These are phyloP conservation scores for Ptyas mucosa DNA, from an alignment of 2,113 vertebrate genomes.

Conservation along the genomic window DNA sequence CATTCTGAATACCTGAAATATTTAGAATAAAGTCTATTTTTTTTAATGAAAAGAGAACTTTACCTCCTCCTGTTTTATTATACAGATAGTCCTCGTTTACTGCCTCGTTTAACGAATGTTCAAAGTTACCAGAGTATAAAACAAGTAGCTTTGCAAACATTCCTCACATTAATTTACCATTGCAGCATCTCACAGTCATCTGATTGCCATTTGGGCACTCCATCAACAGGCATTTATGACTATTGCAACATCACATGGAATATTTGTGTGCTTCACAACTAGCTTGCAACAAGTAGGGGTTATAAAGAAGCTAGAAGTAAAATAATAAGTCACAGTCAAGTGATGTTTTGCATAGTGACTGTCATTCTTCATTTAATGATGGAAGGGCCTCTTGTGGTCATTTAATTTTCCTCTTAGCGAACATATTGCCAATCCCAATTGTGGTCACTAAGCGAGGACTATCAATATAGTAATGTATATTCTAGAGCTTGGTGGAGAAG, in stretches of 20 bases:
- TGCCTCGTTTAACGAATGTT: background rate
- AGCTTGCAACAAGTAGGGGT: background rate
- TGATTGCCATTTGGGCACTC: background rate
- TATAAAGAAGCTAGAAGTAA: background rate
- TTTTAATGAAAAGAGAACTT: background rate
- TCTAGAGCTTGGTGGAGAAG: background rate
- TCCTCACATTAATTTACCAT: background rate
- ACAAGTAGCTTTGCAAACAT: background rate
- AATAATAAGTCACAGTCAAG: background rate
- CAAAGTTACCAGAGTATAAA: background rate
- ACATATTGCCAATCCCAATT: too few species aligned
- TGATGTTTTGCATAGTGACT: background rate
- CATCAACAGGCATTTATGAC: background rate
- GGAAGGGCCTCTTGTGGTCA: background rate
- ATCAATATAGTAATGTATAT: background rate
- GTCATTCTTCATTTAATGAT: background rate
- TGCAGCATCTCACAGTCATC: background rate
- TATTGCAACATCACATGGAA: background rate
- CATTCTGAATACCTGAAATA: background rate
- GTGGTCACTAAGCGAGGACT: too few species aligned
- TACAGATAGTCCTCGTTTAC: background rate
- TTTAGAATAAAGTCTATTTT: background rate
- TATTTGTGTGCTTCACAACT: background rate
- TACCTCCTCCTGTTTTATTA: background rate
- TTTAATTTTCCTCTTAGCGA: background rate